phyloP scores from a whole-genome alignment of 2,797 vertebrate genomes.

The Spinibarbus caldwelli region DNA sequence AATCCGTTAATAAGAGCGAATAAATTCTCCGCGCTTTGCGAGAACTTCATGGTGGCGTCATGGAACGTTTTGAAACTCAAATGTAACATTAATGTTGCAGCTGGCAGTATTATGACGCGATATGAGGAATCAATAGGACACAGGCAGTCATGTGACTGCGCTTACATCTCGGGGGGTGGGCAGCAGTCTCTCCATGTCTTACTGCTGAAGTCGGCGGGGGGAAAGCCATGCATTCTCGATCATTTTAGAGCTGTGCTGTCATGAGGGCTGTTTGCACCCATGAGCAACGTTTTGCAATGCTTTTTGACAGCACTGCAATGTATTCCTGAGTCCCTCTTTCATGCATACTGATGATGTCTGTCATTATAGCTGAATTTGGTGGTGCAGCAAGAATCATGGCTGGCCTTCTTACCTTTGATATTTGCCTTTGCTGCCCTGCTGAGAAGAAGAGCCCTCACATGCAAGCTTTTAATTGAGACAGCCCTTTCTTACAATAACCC shows the following conservation, averaged over 20 bases:
- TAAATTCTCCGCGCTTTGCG: not conserved
- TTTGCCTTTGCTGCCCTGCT: conserved; percentile 57
- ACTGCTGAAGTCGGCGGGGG: conserved; percentile 64
- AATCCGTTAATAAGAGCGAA: not conserved
- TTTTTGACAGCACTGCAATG: conserved; percentile 54
- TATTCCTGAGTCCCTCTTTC: conserved; percentile 58
- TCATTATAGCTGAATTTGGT: conserved; percentile 63
- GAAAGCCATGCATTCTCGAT: conserved; percentile 62
- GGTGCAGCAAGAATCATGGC: conserved; percentile 65
- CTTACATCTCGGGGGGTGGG: conserved; percentile 70
- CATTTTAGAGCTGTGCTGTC: conserved; percentile 37
- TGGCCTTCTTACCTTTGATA: conserved; percentile 64
- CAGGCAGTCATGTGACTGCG: conserved; percentile 73
- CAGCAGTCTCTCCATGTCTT: conserved; percentile 67
- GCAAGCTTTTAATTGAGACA: conserved; percentile 65
- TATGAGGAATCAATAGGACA: conserved; percentile 65
- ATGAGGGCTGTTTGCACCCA: conserved; percentile 45
- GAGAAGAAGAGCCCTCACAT: conserved; percentile 59
- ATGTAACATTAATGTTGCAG: not conserved
- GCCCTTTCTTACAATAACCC: conserved; percentile 62
- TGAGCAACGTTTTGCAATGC: conserved; percentile 48
- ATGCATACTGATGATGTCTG: conserved; percentile 63
- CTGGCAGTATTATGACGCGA: not conserved
- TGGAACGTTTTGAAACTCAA: not conserved
- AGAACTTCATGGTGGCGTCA: not conserved